Percentiles rank a stretch among this genome's conserved stretches.
These are phyloP conservation scores for Conus ventricosus DNA, from an alignment of 1,140 invertebrate genomes.

Conservation along the genomic window DNA sequence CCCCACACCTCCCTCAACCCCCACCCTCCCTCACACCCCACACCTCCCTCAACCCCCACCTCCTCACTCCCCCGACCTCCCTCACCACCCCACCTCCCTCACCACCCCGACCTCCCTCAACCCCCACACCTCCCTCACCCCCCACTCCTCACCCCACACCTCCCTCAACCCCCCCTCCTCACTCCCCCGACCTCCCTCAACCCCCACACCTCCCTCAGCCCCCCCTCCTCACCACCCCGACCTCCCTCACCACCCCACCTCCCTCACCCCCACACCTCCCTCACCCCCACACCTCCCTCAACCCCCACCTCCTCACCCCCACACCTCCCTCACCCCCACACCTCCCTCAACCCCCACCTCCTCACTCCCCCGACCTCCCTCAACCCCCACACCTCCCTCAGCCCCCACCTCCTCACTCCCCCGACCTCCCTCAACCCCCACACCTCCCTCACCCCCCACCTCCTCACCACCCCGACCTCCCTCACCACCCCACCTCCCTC, in stretches of 20 bases:
- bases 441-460: too few relatives aligned
- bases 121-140: too few relatives aligned
- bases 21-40: neutral
- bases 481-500: too few relatives aligned
- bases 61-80: neutral
- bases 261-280: neutral
- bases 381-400: constrained; percentile 1
- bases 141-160: too few relatives aligned
- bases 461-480: too few relatives aligned
- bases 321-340: neutral
- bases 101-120: neutral
- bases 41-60: neutral
- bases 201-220: too few relatives aligned
- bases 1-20: neutral
- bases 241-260: neutral
- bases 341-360: too few relatives aligned
- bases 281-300: neutral
- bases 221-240: too few relatives aligned
- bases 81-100: neutral
- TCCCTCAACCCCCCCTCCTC: neutral
- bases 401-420: too few relatives aligned
- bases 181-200: too few relatives aligned
- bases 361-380: too few relatives aligned
- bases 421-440: too few relatives aligned
- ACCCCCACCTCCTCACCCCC: neutral